phyloP scores from a whole-genome alignment of 2,113 vertebrate genomes.

The Psammodynastes pulverulentus region DNA sequence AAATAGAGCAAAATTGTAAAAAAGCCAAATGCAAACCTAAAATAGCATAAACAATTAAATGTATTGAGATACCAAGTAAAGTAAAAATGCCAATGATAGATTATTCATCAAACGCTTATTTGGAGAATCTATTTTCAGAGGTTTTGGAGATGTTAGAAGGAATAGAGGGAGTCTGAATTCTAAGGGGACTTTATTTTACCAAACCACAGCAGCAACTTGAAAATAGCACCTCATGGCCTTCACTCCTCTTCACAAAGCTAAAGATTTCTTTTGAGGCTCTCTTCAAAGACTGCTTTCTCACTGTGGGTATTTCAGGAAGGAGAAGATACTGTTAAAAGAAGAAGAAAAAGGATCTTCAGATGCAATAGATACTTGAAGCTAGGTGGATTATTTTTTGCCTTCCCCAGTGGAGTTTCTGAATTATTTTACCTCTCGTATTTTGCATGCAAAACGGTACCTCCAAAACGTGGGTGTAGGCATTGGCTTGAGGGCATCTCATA shows the following conservation, averaged over 20 bases:
- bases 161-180: not conserved
- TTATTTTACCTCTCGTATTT: not conserved
- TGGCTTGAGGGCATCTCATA: not conserved
- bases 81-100: not conserved
- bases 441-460: not conserved
- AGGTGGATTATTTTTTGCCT: not conserved
- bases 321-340: not conserved
- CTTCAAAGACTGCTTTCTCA: not conserved
- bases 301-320: not conserved
- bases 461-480: not conserved
- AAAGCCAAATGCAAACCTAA: not conserved
- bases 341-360: not conserved
- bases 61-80: not conserved
- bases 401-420: not conserved
- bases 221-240: not conserved
- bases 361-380: not conserved
- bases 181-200: not conserved
- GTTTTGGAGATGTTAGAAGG: not conserved
- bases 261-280: not conserved
- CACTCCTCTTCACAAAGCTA: not conserved
- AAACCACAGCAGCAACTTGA: not conserved
- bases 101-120: not conserved
- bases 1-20: not conserved
- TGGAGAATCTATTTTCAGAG: not conserved
- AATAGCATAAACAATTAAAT: not conserved